Conservation (phyloP, 2,888 invertebrate genomes). For the Mythimna lalbum region DNA sequence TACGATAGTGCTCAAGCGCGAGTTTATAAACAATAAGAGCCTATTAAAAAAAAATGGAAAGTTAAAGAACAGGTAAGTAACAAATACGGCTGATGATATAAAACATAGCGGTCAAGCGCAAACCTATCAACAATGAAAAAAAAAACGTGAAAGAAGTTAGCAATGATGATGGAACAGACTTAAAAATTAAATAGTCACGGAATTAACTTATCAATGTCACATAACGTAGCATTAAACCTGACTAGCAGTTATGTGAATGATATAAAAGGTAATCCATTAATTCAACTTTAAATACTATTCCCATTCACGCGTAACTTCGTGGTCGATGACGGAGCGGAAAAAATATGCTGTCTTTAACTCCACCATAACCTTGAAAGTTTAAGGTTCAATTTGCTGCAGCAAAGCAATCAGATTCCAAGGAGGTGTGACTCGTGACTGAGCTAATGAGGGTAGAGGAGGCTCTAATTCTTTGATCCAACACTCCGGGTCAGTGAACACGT, state of each 20-base stretch:
- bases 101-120: too few relatives aligned
- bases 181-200: slow-evolving; percentile 5
- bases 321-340: slow-evolving; percentile 42
- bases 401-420: slow-evolving; percentile 67
- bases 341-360: slow-evolving; percentile 10
- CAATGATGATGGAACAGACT: neutral
- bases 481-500: slow-evolving; percentile 84
- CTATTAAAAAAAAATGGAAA: too few relatives aligned
- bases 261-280: slow-evolving; percentile 44
- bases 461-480: slow-evolving; percentile 87
- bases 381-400: slow-evolving; percentile 43
- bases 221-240: slow-evolving; percentile 5
- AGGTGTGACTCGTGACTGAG: slow-evolving; percentile 81
- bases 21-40: too few relatives aligned
- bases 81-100: neutral
- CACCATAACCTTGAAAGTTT: slow-evolving; percentile 14
- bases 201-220: slow-evolving; percentile 13
- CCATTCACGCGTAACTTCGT: slow-evolving; percentile 55
- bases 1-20: neutral
- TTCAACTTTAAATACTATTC: slow-evolving; percentile 56
- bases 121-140: too few relatives aligned
- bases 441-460: slow-evolving; percentile 81
- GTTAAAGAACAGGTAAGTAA: too few relatives aligned
- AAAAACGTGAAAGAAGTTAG: neutral
- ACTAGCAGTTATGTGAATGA: slow-evolving; percentile 15